These are phyloP conservation scores for Cylloceria caligata DNA, from an alignment of 2,888 invertebrate species.

Conservation along the genomic window DNA sequence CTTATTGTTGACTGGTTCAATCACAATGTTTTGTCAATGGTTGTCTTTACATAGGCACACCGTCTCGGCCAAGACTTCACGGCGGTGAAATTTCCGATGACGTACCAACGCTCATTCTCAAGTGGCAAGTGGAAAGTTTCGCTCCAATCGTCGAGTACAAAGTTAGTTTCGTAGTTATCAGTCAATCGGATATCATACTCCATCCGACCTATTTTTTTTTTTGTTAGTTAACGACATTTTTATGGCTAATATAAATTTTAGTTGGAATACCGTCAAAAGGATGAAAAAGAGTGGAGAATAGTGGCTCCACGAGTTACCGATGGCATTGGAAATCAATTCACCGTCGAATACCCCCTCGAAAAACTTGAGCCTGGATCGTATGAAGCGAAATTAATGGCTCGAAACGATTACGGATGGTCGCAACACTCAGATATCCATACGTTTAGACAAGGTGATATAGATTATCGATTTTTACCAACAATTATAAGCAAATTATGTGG, in stretches of 20 bases:
- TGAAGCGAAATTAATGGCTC: slow-evolving; percentile 77
- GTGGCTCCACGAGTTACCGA: slow-evolving; percentile 74
- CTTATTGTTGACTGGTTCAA: too few species aligned
- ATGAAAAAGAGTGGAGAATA: slow-evolving; percentile 72
- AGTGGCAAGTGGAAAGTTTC: slow-evolving; percentile 79
- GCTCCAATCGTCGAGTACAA: slow-evolving; percentile 79
- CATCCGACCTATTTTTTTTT: slow-evolving; percentile 8
- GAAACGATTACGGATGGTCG: slow-evolving; percentile 80
- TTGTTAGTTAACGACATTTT: neutral
- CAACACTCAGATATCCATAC: slow-evolving; percentile 70
- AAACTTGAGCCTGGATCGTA: slow-evolving; percentile 76
- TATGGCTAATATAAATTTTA: slow-evolving; percentile 63
- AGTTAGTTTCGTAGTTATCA: slow-evolving; percentile 68
- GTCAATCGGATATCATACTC: too few species aligned
- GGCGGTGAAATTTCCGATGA: slow-evolving; percentile 70
- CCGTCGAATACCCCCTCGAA: slow-evolving; percentile 73
- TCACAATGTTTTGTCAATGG: neutral
- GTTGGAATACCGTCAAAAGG: slow-evolving; percentile 78
- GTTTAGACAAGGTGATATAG: slow-evolving; percentile 74
- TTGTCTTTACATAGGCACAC: slow-evolving; percentile 72
- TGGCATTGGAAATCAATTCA: slow-evolving; percentile 74
- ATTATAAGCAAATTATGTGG: too few species aligned
- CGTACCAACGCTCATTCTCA: slow-evolving; percentile 73
- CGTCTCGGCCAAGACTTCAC: slow-evolving; percentile 74
- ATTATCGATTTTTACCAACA: neutral